These are phyloP conservation scores for Stenolophus ochropezus DNA, from an alignment of 2,888 invertebrate genomes.

Conservation along the genomic window DNA sequence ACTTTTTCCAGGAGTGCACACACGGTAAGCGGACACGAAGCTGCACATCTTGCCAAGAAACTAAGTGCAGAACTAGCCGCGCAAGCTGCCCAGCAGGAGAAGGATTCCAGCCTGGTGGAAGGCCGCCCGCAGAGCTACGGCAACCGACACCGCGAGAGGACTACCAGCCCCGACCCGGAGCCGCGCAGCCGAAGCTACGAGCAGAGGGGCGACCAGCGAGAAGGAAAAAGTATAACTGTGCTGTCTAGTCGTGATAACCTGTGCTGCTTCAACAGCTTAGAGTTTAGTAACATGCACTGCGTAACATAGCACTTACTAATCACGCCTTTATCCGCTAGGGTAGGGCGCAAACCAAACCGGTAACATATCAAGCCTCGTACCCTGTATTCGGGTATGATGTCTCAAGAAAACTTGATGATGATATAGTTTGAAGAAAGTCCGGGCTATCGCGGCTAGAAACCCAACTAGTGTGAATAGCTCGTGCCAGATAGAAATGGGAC, in stretches of 20 bases:
- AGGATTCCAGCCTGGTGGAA: not conserved
- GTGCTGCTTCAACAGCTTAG: not conserved
- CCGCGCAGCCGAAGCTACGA: conserved; percentile 82
- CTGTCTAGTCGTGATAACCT: conserved; percentile 32
- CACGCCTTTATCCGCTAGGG: not conserved
- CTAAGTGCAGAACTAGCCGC: conserved; percentile 79
- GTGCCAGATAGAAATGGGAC: no score
- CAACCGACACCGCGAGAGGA: conserved; percentile 65
- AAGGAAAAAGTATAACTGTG: conserved; percentile 25
- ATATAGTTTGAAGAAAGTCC: no score
- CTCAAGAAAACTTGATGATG: no score
- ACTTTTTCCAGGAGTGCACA: conserved; percentile 76
- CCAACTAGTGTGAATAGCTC: no score
- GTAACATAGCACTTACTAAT: not conserved
- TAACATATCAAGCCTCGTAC: not conserved
- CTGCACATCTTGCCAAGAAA: conserved; percentile 83
- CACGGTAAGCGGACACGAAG: conserved; percentile 88
- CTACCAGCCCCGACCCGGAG: conserved; percentile 76
- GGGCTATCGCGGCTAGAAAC: no score
- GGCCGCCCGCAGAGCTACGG: conserved; percentile 27
- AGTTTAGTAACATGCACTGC: not conserved
- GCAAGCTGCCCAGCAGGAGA: conserved; percentile 67
- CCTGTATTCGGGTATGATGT: no score
- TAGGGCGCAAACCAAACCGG: not conserved
- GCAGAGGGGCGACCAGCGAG: conserved; percentile 71